Evolutionary conservation across 2,888 invertebrate genomes (phyloP), one percentile per base, ranked within the genome.

Genomic region (Aricia artaxerxes): DNA sequence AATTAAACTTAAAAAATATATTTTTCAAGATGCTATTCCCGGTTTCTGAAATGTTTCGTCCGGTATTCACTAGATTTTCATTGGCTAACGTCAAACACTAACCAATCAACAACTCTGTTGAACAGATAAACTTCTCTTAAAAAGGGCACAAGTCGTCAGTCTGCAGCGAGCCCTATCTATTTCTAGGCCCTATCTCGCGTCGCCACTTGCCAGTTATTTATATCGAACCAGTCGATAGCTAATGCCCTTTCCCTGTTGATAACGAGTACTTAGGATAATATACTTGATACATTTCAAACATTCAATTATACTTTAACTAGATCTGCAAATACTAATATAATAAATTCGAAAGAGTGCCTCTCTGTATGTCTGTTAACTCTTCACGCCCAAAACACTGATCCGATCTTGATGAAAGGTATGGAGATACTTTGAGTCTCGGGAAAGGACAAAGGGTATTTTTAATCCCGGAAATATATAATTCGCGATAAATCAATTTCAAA

Each of bases 171-270:
- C 76, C 16, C 24, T 76, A 76, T 49, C 76, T 76, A 76, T 76
- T 49, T 57, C 76, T 76, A 76, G 76, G 53, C 57, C 49, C 57
- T 76, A 57, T 76, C 76, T 76, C 76, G 53, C 75, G 53, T 31
- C 31, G 53, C 76, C 57, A 53, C 57, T 24, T 53, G 49, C 53
- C 31, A 35, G 35, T 53, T 76, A 53, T 57, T 53, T 76, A 57
- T 57, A 57, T 35, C 16, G 57, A 57, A 24, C 49, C 49, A 49
- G 49, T 75, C 49, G n/a, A 44, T 75, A 49, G 24, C 49, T 49
- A 75, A 75, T 75, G 75, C 75, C 75, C 75, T 75, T 75, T 75
- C 76, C 57, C 76, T 35, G 53, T 16, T 76, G 76, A 76, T 76
- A 76, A 76, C 57, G 44, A 57, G 31, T 44, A 24, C 24, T 24